Evolutionary conservation across 1,140 invertebrate species (phyloP).

Genomic region (Drosophila busckii): DNA sequence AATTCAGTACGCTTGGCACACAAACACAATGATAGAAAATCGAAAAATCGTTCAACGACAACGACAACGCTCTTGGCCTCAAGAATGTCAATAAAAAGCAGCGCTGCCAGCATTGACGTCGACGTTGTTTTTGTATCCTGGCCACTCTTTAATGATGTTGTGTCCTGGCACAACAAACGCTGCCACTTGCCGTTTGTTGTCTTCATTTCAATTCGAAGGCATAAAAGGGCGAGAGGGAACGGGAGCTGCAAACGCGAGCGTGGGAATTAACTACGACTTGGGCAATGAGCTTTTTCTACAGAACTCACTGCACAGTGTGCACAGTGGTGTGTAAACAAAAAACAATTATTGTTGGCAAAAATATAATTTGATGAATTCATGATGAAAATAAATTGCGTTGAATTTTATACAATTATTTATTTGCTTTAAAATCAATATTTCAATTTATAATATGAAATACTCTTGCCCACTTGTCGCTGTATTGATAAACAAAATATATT

Average conservation of each 20-base stretch:
- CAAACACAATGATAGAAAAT: constrained; percentile 64
- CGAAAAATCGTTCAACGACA: constrained; percentile 38
- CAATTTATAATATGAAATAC: no score
- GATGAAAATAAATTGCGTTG: no score
- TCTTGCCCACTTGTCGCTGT: no score
- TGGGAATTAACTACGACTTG: constrained; percentile 16
- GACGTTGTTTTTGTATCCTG: neutral
- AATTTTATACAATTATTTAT: no score
- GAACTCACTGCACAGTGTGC: neutral
- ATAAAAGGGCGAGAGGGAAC: constrained; percentile 3
- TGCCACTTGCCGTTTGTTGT: constrained; percentile 54
- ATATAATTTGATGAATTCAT: no score
- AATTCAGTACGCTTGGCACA: constrained; percentile 61
- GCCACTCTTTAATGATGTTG: constrained; percentile 42
- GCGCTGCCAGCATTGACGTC: constrained; percentile 11
- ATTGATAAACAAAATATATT: no score
- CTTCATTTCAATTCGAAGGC: constrained; percentile 41
- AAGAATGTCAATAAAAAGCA: constrained; percentile 65
- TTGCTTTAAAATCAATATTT: no score
- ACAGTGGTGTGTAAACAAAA: neutral
- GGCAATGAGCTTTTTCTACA: constrained; percentile 3
- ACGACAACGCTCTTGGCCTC: no score
- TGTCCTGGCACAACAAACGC: constrained; percentile 38
- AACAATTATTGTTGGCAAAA: neutral
- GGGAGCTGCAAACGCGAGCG: no score